phyloP scores from a whole-genome alignment of 1,140 invertebrate species.

The Scaptomyza hsui region DNA sequence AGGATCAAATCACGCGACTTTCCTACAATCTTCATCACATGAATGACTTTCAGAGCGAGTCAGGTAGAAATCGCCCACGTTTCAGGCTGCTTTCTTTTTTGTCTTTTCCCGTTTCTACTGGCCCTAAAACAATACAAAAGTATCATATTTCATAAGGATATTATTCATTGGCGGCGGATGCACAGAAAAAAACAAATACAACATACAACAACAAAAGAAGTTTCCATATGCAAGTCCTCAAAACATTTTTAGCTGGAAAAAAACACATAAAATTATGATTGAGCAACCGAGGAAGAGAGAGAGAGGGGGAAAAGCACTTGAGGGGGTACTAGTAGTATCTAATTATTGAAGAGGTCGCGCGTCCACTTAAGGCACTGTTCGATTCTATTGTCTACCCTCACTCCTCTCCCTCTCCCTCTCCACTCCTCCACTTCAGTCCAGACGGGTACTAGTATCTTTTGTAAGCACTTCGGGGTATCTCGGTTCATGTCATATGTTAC shows the following conservation, averaged over 20 bases:
- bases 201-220: slow-evolving; percentile 20
- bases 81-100: slow-evolving; percentile 51
- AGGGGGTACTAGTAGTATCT: slow-evolving; percentile 56
- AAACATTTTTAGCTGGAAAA: slow-evolving; percentile 2
- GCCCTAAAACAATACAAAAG: slow-evolving; percentile 56
- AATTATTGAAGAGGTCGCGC: slow-evolving; percentile 66
- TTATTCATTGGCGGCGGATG: slow-evolving; percentile 52
- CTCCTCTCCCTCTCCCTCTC: not conserved
- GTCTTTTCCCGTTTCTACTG: slow-evolving; percentile 21
- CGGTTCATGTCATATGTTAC: slow-evolving; percentile 13
- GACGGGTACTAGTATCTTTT: slow-evolving; percentile 1
- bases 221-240: slow-evolving; percentile 48
- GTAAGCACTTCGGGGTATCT: not conserved
- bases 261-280: slow-evolving; percentile 16
- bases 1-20: slow-evolving; percentile 58
- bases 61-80: slow-evolving; percentile 49
- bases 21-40: not conserved
- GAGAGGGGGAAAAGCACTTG: slow-evolving; percentile 51
- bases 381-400: not conserved
- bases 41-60: slow-evolving; percentile 3
- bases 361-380: slow-evolving; percentile 56
- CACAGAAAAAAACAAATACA: slow-evolving; percentile 15
- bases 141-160: slow-evolving; percentile 79
- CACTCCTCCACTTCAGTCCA: not conserved
- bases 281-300: not conserved